Evolutionary conservation across 2,113 vertebrate species (phyloP), one percentile per base, ranked within the genome.

Genomic region (Stegostoma tigrinum): DNA sequence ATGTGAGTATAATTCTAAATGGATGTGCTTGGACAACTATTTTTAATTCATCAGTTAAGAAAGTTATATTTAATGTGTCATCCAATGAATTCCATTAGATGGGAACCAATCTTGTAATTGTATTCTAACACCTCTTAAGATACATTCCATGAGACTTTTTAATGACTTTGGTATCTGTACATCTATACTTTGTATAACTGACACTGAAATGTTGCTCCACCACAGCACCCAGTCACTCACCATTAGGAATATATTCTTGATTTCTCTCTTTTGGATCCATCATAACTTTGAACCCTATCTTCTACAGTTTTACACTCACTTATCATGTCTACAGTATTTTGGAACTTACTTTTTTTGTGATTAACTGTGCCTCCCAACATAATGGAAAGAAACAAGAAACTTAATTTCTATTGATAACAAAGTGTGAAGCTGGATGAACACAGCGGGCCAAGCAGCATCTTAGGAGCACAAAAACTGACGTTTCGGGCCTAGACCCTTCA

Each of bases 1-100:
- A 95, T 96, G 98, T 98, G 96, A 96, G 96, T 94, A 38, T 24
- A 48, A 14, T 61, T 34, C 38, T 1, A 70, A 95, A 70, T 48
- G 66, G 61, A 34, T 34, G 4, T 0, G 85, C 23, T 24, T 55
- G 30, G 52, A 64, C 0, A 21, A 45, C 24, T 12, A 17, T 48
- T 86, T 48, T 15, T 48, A 30, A 30, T 24, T 52, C 45, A 61
- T 89, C 24, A 89, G 0, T 48, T 30, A 34, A 61, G 52, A 52
- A 48, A 55, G 4, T 30, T 61, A 27, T n/a, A 38, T 6, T 19
- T 66, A 21, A 34, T 93, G 34, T 21, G 21, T 61, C 61, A 67
- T 19, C 64, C 17, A 66, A 8, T 93, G 34, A 19, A 93, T 66
- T 34, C 19, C 17, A 17, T 38, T 83, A 45, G 3, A 45, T 0